Conservation (phyloP, 2,797 vertebrate genomes). For the Meriones psammophilus region DNA sequence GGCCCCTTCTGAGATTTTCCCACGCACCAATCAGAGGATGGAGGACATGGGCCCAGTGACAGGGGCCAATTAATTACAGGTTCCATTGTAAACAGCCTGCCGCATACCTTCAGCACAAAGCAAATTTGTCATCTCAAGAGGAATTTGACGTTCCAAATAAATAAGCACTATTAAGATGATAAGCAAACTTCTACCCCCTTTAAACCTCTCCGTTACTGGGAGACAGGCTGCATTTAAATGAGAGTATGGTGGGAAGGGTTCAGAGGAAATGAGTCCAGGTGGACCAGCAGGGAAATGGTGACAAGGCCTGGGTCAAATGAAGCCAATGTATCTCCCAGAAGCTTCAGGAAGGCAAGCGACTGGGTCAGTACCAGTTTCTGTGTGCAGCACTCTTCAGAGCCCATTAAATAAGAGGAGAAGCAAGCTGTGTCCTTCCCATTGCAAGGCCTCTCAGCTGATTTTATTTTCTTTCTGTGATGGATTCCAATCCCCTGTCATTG, state of each 20-base stretch:
- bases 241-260: not conserved
- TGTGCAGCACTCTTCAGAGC: not conserved
- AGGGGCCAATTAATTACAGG: slow-evolving; percentile 64
- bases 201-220: slow-evolving; percentile 32
- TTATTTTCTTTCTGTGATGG: not conserved
- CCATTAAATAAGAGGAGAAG: too few species aligned
- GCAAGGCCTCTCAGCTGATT: not conserved
- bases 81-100: slow-evolving; percentile 46
- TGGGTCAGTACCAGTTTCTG: not conserved
- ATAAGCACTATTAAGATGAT: slow-evolving; percentile 37
- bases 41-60: slow-evolving; percentile 23
- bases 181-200: slow-evolving; percentile 33
- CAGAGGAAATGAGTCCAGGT: not conserved
- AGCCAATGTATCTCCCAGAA: slow-evolving; percentile 43
- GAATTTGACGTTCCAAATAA: slow-evolving; percentile 58
- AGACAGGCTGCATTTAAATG: not conserved
- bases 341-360: not conserved
- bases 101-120: slow-evolving; percentile 26
- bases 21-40: not conserved
- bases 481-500: rapidly evolving
- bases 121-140: not conserved
- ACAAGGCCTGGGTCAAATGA: not conserved
- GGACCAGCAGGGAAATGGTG: not conserved
- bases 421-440: not conserved
- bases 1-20: not conserved